Conservation (phyloP, 2,797 vertebrate species). For the Brotula barbata region DNA sequence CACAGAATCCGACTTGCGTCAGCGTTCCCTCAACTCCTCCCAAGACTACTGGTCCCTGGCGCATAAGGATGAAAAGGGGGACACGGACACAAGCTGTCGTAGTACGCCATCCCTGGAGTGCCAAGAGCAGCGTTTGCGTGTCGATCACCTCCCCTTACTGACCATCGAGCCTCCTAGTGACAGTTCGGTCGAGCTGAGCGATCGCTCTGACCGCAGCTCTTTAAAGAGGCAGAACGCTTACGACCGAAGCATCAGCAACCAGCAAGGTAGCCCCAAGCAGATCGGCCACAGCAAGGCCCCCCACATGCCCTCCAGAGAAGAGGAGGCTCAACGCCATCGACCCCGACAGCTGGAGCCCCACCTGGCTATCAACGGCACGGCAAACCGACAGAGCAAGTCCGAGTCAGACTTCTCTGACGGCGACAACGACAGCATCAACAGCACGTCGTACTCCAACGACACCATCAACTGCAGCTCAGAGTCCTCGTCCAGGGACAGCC, state of each 20-base stretch:
- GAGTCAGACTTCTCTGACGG: conserved; percentile 97
- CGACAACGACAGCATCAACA: conserved; percentile 97
- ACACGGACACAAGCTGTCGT: conserved; percentile 91
- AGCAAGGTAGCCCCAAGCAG: conserved; percentile 91
- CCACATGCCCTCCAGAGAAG: conserved; percentile 85
- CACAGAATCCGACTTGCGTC: conserved; percentile 87
- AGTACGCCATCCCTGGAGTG: conserved; percentile 92
- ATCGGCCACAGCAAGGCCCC: conserved; percentile 81
- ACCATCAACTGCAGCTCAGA: conserved; percentile 98
- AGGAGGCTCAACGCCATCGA: conserved; percentile 71
- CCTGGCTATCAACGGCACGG: conserved; percentile 91
- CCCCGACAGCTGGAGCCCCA: conserved; percentile 87
- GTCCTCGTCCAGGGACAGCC: conserved; percentile 93
- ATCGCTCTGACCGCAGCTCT: conserved; percentile 91
- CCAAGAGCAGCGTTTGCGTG: conserved; percentile 87
- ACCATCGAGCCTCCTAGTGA: conserved; percentile 96
- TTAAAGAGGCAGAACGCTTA: conserved; percentile 88
- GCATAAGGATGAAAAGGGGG: conserved; percentile 89
- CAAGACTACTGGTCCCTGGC: conserved; percentile 94
- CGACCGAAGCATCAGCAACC: conserved; percentile 77
- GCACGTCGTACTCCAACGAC: conserved; percentile 97
- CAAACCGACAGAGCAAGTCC: conserved; percentile 93
- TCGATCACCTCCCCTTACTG: conserved; percentile 89
- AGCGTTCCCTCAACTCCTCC: conserved; percentile 83
- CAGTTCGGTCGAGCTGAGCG: conserved; percentile 93